Evolutionary conservation across 2,113 vertebrate species (phyloP).

Genomic region (Rhizomys pruinosus): DNA sequence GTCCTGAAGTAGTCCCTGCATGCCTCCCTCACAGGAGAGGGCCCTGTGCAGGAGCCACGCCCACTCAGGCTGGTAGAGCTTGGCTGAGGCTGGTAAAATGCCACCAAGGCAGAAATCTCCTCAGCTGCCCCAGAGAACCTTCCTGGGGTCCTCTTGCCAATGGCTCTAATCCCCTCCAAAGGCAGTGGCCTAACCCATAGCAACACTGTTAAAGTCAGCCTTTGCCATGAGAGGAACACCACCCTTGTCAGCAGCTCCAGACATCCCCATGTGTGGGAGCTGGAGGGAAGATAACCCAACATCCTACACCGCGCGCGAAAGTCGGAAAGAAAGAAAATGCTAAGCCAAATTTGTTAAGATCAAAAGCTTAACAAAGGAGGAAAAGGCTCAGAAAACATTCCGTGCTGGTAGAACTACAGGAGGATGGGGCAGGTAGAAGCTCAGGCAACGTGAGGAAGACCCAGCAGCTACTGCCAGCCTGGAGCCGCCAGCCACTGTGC

Average conservation of each 20-base stretch:
- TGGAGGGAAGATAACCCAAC: not conserved
- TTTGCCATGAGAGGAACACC: not conserved
- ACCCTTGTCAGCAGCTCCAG: rapidly evolving
- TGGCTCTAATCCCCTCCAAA: not conserved
- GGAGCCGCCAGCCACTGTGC: not conserved
- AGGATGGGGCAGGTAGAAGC: not conserved
- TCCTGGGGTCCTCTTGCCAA: not conserved
- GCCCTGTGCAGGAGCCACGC: not conserved
- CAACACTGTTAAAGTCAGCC: not conserved
- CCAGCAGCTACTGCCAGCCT: not conserved
- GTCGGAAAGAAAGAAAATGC: slow-evolving; percentile 22
- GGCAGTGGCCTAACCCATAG: not conserved
- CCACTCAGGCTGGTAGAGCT: not conserved
- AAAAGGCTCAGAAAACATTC: not conserved
- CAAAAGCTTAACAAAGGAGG: slow-evolving; percentile 38
- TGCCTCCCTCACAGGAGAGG: rapidly evolving
- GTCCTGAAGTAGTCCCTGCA: not conserved
- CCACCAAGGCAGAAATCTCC: not conserved
- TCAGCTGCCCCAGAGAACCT: not conserved
- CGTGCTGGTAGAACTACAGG: not conserved
- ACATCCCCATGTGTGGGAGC: not conserved
- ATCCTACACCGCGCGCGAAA: not conserved
- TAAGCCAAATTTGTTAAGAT: slow-evolving; percentile 42
- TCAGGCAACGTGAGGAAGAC: not conserved
- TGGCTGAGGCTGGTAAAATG: too few species aligned